A percentile compares a stretch with the other conserved stretches of the same genome.
Conservation (phyloP, 1,140 invertebrate species). For the Drosophila yakuba region DNA sequence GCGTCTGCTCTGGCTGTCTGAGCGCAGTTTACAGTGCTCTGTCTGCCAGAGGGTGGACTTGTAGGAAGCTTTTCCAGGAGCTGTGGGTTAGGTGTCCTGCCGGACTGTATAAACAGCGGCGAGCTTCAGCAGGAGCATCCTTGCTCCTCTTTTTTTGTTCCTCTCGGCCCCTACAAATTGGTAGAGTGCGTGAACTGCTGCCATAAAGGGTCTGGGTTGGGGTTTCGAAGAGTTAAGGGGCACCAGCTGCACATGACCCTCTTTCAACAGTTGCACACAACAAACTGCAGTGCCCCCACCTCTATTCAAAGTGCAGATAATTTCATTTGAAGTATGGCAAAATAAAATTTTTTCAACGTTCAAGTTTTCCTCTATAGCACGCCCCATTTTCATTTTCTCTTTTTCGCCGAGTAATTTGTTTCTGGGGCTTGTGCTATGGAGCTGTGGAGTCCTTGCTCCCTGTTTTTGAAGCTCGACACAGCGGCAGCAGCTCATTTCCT, state of each 20-base stretch:
- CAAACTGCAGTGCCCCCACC: slow-evolving; percentile 42
- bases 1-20: slow-evolving; percentile 28
- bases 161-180: slow-evolving; percentile 64
- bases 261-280: slow-evolving; percentile 72
- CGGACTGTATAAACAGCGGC: slow-evolving; percentile 66
- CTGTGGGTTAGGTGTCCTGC: slow-evolving; percentile 45
- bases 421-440: slow-evolving; percentile 33
- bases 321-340: slow-evolving; percentile 81
- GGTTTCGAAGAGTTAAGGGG: not conserved
- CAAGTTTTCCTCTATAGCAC: slow-evolving; percentile 49
- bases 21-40: slow-evolving; percentile 56
- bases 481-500: slow-evolving; percentile 74
- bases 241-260: slow-evolving; percentile 66
- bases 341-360: slow-evolving; percentile 72
- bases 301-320: slow-evolving; percentile 71
- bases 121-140: slow-evolving; percentile 17
- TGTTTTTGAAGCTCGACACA: slow-evolving; percentile 40
- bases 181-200: slow-evolving; percentile 72
- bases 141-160: slow-evolving; percentile 48
- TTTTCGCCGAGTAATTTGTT: slow-evolving; percentile 72
- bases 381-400: slow-evolving; percentile 31
- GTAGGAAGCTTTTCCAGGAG: slow-evolving; percentile 47
- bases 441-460: slow-evolving; percentile 53
- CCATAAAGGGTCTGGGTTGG: slow-evolving; percentile 3
- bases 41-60: slow-evolving; percentile 27